phyloP scores from a whole-genome alignment of 2,797 vertebrate genomes.

The Sebastes reedi region DNA sequence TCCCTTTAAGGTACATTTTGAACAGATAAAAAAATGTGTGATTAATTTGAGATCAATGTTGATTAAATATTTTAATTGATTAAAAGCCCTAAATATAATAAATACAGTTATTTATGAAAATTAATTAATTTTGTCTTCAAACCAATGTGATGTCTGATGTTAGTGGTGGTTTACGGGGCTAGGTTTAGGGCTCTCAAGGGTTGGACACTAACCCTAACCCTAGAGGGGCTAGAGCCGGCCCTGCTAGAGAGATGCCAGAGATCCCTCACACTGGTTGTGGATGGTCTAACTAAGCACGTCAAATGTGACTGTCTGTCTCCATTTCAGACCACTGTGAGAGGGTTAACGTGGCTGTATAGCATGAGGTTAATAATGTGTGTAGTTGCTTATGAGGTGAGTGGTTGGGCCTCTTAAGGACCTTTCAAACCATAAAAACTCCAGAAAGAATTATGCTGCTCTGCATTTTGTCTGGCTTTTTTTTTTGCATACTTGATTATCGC shows the following conservation, averaged over 20 bases:
- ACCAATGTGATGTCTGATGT: no score
- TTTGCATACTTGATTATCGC: not conserved
- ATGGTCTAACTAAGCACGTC: not conserved
- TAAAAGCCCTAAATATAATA: no score
- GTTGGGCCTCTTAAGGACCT: not conserved
- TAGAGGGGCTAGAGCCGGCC: no score
- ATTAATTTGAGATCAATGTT: no score
- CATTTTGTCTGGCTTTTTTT: not conserved
- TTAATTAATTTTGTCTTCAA: no score
- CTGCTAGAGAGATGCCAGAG: not conserved
- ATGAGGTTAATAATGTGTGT: not conserved
- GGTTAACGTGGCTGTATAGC: not conserved
- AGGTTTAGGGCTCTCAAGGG: no score
- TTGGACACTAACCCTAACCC: no score
- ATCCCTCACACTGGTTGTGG: not conserved
- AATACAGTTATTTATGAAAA: no score
- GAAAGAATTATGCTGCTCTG: not conserved
- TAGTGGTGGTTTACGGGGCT: no score
- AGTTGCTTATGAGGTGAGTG: not conserved
- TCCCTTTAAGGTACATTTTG: no score
- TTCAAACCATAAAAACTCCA: not conserved
- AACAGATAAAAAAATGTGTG: no score
- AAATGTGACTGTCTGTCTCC: not conserved
- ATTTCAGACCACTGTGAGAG: not conserved
- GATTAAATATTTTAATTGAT: no score